Evolutionary conservation across 2,113 vertebrate genomes (phyloP).

Genomic region (Prinia subflava): DNA sequence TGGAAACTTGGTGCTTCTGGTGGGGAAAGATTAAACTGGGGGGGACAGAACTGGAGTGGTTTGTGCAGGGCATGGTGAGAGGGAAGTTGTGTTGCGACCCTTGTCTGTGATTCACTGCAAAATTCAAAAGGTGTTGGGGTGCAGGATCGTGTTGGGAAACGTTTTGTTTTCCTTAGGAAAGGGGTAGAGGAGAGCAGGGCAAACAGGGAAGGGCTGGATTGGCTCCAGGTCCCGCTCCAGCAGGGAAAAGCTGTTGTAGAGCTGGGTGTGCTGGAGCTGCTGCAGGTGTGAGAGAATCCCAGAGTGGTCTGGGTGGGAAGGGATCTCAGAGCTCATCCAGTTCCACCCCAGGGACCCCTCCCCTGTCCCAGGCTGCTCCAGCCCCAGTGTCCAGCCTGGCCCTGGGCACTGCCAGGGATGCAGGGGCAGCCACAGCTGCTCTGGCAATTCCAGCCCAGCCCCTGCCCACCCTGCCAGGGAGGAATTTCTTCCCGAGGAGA

Average conservation of each 20-base stretch:
- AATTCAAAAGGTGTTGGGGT: neutral
- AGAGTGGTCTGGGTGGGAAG: neutral
- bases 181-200: too few relatives aligned
- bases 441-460: neutral
- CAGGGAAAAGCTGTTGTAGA: neutral
- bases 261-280: neutral
- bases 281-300: neutral
- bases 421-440: neutral
- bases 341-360: neutral
- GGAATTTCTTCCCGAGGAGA: neutral
- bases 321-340: fast-evolving
- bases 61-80: fast-evolving
- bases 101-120: neutral
- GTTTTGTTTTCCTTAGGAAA: neutral
- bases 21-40: neutral
- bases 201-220: neutral
- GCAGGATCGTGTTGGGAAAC: neutral
- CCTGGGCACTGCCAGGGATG: neutral
- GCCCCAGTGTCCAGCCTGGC: neutral
- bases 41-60: too few relatives aligned
- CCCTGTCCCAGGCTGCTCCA: neutral
- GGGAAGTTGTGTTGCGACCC: neutral
- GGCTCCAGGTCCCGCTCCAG: neutral
- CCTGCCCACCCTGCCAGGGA: neutral
- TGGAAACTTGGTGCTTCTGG: neutral